Evolutionary conservation across 2,888 invertebrate genomes (phyloP), one percentile per base, ranked within the genome.

Genomic region (Rutpela maculata): DNA sequence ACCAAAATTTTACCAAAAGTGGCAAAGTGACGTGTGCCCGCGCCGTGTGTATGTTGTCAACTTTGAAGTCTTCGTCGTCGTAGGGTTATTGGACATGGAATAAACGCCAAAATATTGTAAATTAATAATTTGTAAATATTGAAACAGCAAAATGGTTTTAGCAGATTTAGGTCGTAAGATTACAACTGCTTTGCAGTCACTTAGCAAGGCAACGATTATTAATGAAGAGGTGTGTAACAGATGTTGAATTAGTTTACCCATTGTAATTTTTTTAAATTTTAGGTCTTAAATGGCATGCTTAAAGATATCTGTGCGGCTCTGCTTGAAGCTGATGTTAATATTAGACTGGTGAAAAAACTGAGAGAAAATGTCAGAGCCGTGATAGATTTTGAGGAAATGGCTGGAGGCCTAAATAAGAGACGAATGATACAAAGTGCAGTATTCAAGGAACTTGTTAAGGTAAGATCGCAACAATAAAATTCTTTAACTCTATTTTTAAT

Each of bases 321-420:
- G 77, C 91, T 99, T 78, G 99, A 99, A 92, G 98, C 99, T 84
- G 99, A 99, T 93, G 96, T 96, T 60, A 99, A 99, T 91, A 98
- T 99, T 84, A 93, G 95, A 84, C 92, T 99, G 84, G 99, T 99
- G 0, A 99, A 98, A 90, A 95, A 97, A 89, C 92, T 99, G 59
- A 93, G 98, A 82, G 99, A 99, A 91, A 99, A 99, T 97, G 99
- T 99, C 35, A 94, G 97, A 76, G 94, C 96, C 65, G 98, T 98
- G 81, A 99, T 99, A 89, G 98, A 99, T 90, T 99, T 99, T 90
- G 99, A 99, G 88, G 99, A 99, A 89, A 99, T 99, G 98, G 99
- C 99, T 85, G 96, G 96, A 56, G 99, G 99, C 9, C 94, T 99
- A 66, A 99, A 99, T 90, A 99, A 99, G 89, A 92, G 99, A 70